Conservation (phyloP, 2,113 vertebrate species). For the Sphaerodactylus townsendi region DNA sequence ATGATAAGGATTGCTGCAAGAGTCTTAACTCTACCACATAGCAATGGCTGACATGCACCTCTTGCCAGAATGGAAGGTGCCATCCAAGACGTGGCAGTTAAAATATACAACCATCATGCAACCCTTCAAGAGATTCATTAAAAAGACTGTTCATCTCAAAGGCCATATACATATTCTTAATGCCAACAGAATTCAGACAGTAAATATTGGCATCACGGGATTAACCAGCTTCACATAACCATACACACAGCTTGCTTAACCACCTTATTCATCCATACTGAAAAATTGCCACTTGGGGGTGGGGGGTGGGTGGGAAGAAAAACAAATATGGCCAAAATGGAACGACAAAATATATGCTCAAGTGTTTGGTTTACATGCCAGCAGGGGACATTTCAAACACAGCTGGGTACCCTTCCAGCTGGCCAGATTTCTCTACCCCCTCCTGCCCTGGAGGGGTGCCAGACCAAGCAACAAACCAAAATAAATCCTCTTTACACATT, state of each 20-base stretch:
- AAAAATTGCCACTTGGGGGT: background rate
- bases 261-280: background rate
- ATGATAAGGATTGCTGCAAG: too few relatives aligned
- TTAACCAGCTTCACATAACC: background rate
- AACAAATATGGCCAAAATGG: too few relatives aligned
- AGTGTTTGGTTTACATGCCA: background rate
- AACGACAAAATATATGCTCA: background rate
- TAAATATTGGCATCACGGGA: background rate
- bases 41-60: background rate
- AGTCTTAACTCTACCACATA: too few relatives aligned
- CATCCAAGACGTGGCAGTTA: too few relatives aligned
- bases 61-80: background rate
- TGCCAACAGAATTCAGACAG: background rate
- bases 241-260: too few relatives aligned
- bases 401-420: background rate
- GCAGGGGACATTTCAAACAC: constrained; percentile 7
- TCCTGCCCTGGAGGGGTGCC: background rate
- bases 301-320: background rate
- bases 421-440: background rate
- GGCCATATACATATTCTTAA: background rate
- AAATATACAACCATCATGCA: too few relatives aligned
- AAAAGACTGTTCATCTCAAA: background rate
- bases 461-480: background rate
- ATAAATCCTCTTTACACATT: background rate
- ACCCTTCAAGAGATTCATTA: background rate